Percentiles rank a stretch among this genome's conserved stretches.
Evolutionary conservation across 2,888 invertebrate species (phyloP).

Genomic region (Omphaloscelis lunosa): DNA sequence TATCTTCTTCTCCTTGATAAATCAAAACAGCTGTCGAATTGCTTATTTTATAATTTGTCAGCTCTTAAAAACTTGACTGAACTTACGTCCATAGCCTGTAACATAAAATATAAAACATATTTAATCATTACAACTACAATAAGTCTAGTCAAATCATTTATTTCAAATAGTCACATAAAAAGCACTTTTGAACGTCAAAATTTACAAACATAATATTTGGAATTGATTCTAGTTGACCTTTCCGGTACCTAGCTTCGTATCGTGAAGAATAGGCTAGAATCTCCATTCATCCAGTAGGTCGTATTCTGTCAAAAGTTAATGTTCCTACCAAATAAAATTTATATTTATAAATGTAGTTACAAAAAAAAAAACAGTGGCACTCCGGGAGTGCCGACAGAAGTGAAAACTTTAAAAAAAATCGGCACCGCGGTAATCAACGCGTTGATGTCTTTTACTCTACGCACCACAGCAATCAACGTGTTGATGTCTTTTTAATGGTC

Average conservation of each 20-base stretch:
- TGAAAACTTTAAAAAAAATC: too few relatives aligned
- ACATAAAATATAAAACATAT: not conserved
- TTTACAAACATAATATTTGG: not conserved
- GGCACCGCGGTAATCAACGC: too few relatives aligned
- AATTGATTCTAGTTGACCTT: not conserved
- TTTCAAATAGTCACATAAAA: not conserved
- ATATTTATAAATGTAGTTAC: too few relatives aligned
- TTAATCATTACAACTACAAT: not conserved
- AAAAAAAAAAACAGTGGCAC: too few relatives aligned
- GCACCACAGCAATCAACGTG: too few relatives aligned
- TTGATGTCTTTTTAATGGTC: too few relatives aligned
- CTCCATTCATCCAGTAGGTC: not conserved
- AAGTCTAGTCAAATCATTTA: not conserved
- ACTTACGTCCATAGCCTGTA: constrained; percentile 8
- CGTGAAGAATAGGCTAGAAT: not conserved
- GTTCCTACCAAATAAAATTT: too few relatives aligned
- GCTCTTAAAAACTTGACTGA: not conserved
- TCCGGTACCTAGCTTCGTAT: not conserved
- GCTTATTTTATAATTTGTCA: not conserved
- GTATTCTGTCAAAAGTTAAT: too few relatives aligned
- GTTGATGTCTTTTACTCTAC: too few relatives aligned
- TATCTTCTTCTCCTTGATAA: too few relatives aligned
- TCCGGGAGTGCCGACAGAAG: too few relatives aligned
- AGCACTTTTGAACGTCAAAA: not conserved
- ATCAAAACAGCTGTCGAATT: not conserved